Conservation (phyloP, 2,113 vertebrate species). For the Smithornis capensis region DNA sequence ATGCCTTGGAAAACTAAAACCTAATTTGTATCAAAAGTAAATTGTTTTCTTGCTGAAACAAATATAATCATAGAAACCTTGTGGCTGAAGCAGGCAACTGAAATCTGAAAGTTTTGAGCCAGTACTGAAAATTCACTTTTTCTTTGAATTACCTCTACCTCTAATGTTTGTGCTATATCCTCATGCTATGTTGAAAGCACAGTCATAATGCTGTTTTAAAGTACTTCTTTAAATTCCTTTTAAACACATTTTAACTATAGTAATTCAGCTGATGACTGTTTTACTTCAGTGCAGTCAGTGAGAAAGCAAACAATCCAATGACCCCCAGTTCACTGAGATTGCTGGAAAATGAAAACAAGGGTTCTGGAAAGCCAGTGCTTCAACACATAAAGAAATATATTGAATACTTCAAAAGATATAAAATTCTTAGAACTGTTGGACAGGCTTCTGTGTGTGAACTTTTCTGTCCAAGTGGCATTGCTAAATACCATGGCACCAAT, state of each 20-base stretch:
- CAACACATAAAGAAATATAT: slow-evolving; percentile 66
- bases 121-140: background rate
- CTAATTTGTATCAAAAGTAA: background rate
- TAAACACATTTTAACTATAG: background rate
- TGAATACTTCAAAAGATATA: slow-evolving; percentile 72
- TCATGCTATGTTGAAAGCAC: background rate
- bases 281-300: slow-evolving; percentile 15
- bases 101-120: background rate
- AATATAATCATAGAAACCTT: background rate
- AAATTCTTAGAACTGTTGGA: slow-evolving; percentile 78
- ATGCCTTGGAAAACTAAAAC: background rate
- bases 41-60: background rate
- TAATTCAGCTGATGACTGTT: background rate
- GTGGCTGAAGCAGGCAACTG: background rate
- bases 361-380: slow-evolving; percentile 43
- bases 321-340: slow-evolving; percentile 64
- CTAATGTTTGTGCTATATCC: background rate
- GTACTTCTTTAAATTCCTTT: background rate
- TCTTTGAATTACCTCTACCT: background rate
- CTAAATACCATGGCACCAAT: slow-evolving; percentile 70
- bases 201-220: background rate
- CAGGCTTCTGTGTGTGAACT: slow-evolving; percentile 63
- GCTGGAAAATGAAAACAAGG: slow-evolving; percentile 67
- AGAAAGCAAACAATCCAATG: slow-evolving; percentile 52
- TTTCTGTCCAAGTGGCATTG: slow-evolving; percentile 72